A percentile compares a stretch with the other conserved stretches of the same genome.
Evolutionary conservation across 2,113 vertebrate species (phyloP).

Genomic region (Pycnonotus jocosus): DNA sequence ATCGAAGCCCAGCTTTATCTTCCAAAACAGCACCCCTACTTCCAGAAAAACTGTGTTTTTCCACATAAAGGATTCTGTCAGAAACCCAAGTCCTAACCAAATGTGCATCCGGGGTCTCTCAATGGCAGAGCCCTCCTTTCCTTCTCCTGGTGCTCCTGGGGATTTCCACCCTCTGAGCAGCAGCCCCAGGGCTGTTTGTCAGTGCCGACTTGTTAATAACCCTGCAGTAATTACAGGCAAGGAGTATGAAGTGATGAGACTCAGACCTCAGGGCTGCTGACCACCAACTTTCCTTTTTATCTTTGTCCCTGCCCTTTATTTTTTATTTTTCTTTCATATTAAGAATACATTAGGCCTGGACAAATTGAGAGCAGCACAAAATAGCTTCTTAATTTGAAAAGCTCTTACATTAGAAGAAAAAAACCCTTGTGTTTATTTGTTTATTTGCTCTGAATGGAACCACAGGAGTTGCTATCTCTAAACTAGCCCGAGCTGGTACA

Average conservation of each 20-base stretch:
- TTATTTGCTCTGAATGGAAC: neutral
- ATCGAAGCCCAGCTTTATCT: neutral
- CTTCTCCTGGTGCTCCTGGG: neutral
- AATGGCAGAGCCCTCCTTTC: neutral
- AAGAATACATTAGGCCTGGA: neutral
- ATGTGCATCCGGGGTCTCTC: rapidly evolving
- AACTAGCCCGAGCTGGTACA: neutral
- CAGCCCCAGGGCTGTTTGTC: neutral
- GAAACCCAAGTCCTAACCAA: neutral
- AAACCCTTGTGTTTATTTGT: neutral
- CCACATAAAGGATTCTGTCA: neutral
- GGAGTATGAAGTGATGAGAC: neutral
- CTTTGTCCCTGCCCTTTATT: neutral
- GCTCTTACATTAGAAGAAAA: neutral
- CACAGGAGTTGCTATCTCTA: neutral
- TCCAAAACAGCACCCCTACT: neutral
- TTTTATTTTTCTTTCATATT: neutral
- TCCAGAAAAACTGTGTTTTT: neutral
- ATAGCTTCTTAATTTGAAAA: neutral
- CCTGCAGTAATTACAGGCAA: neutral
- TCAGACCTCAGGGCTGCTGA: neutral
- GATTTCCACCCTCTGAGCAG: neutral
- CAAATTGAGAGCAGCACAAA: neutral
- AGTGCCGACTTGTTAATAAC: neutral
- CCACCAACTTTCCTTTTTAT: neutral